Conservation (phyloP, 2,888 invertebrate genomes). For the Tolmerus cingulatus region DNA sequence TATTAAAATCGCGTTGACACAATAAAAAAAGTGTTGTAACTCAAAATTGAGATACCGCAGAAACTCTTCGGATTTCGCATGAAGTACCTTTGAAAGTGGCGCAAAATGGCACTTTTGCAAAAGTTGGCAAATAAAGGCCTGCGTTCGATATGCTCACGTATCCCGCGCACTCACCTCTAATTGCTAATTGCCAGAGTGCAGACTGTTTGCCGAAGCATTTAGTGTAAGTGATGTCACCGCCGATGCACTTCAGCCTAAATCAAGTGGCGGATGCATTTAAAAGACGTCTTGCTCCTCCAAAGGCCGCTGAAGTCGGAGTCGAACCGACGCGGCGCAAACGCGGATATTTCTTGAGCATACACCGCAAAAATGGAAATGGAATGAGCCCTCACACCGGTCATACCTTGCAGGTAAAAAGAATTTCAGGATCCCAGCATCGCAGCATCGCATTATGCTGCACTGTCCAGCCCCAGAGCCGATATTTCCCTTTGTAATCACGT, state of each 20-base stretch:
- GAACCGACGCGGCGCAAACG: background rate
- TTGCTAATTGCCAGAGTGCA: slow-evolving; percentile 59
- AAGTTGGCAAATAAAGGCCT: slow-evolving; percentile 29
- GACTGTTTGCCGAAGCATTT: slow-evolving; percentile 54
- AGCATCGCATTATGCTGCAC: background rate
- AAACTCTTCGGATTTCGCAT: background rate
- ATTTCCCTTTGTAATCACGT: slow-evolving; percentile 30
- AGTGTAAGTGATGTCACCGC: slow-evolving; percentile 41
- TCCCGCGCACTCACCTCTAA: slow-evolving; percentile 37
- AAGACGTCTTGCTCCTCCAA: background rate
- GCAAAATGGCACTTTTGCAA: slow-evolving; percentile 16
- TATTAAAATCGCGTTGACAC: background rate
- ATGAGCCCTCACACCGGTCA: background rate
- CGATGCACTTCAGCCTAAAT: slow-evolving; percentile 21
- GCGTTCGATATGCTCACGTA: background rate
- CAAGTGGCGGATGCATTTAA: slow-evolving; percentile 34
- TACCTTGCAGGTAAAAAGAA: background rate
- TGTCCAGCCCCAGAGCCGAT: background rate
- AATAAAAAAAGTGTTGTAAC: background rate
- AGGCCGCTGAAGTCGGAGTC: background rate
- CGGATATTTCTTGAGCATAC: background rate
- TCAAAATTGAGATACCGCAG: background rate
- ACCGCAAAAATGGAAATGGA: background rate
- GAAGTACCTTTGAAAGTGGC: slow-evolving; percentile 2
- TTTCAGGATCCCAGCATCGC: no score